Evolutionary conservation across 2,888 invertebrate genomes (phyloP), one percentile per base, ranked within the genome.

Genomic region (Eupithecia vulgata): DNA sequence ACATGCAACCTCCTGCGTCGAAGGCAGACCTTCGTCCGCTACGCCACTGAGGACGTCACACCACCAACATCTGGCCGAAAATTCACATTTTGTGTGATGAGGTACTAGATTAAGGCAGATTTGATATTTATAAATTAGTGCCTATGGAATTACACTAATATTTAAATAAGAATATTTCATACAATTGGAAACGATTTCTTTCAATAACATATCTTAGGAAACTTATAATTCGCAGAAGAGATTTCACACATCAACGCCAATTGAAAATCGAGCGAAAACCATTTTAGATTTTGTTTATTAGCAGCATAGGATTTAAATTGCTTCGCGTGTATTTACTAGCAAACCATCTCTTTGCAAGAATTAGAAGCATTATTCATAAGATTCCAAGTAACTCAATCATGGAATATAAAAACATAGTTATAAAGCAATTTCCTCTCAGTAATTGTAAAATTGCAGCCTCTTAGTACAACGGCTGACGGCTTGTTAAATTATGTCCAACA

Each of bases 371-470:
- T 40, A 65, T 21, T 40, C 40, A 65, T 40, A 12, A 21, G 45
- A 67, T 72, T 72, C 48, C 37, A 68, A 25, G 67, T 48, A 71
- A 72, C 62, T 64, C 52, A 45, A 68, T 37, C 48, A 40, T 72
- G 17, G 42, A 52, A 34, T n/a, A 65, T 25, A 57, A 64, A 65
- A 42, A 62, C 62, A 52, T 45, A 66, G 42, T 74, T 62, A 67
- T 66, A 68, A 48, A 61, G 52, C 59, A 45, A 72, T 73, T 70
- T 69, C 35, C 40, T 34, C 15, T 21, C 30, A 17, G 61, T 25
- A 64, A 72, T 68, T 25, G 66, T 59, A 45, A 72, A 72, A 72
- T 72, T 66, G 45, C 34, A 72, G 67, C 0, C 21, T 62, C 35
- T 52, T 12, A 66, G 17, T n/a, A 59, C 65, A 72, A 73, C 17